Percentiles rank a stretch among this genome's conserved stretches.
Evolutionary conservation across 1,140 invertebrate genomes (phyloP).

Genomic region (Bombus picipes): DNA sequence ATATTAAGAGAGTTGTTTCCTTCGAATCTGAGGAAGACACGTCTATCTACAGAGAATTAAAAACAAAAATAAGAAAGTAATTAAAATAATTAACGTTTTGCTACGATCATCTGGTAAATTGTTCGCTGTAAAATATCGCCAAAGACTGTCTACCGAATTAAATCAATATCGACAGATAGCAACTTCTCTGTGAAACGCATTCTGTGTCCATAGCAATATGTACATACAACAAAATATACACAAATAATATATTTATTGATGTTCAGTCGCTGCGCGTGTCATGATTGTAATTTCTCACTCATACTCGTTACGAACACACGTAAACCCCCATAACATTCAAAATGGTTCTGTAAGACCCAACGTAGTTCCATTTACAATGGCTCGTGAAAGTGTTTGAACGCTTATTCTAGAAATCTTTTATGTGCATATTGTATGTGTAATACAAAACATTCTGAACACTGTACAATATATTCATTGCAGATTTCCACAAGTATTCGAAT

Average conservation of each 20-base stretch:
- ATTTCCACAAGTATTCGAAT: no score
- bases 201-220: background rate
- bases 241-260: slow-evolving; percentile 3
- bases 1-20: background rate
- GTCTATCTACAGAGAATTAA: background rate
- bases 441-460: no score
- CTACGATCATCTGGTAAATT: background rate
- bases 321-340: no score
- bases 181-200: background rate
- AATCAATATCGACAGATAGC: background rate
- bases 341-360: no score
- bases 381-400: no score
- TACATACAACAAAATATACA: background rate
- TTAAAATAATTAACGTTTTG: background rate
- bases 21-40: background rate
- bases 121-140: background rate
- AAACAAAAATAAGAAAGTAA: no score
- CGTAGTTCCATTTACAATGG: no score
- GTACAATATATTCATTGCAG: no score
- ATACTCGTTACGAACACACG: background rate
- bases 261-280: background rate
- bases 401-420: no score
- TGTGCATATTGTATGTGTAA: no score
- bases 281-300: background rate
- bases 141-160: background rate